Evolutionary conservation across 2,888 invertebrate species (phyloP).

Genomic region (Bombylius major): DNA sequence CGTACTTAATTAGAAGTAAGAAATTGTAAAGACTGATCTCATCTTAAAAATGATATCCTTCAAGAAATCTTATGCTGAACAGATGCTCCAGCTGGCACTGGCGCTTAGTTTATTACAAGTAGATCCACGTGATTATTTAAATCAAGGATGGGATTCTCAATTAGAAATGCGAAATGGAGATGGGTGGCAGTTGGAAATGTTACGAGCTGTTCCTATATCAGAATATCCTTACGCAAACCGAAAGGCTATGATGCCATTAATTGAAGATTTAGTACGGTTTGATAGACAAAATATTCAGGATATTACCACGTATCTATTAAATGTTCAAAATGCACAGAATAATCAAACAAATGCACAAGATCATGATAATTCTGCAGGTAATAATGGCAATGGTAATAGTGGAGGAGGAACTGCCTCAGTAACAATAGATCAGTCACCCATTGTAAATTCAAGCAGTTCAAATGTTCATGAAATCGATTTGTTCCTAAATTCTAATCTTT

Average conservation of each 20-base stretch:
- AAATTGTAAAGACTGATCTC: neutral
- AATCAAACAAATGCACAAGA: slow-evolving; percentile 20
- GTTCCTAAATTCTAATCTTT: slow-evolving; percentile 31
- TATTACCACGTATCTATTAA: slow-evolving; percentile 46
- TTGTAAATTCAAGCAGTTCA: slow-evolving; percentile 11
- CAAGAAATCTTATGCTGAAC: slow-evolving; percentile 71
- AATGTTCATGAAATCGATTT: slow-evolving; percentile 21
- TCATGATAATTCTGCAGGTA: neutral
- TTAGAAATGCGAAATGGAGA: slow-evolving; percentile 30
- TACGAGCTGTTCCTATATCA: slow-evolving; percentile 30
- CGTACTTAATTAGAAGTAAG: neutral
- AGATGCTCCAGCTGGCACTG: slow-evolving; percentile 67
- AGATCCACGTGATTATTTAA: slow-evolving; percentile 57
- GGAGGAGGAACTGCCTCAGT: neutral
- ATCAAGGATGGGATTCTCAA: slow-evolving; percentile 40
- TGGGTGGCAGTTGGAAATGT: slow-evolving; percentile 35
- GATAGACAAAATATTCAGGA: slow-evolving; percentile 48
- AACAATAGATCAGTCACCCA: slow-evolving; percentile 28
- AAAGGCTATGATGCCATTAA: slow-evolving; percentile 36
- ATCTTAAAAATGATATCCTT: slow-evolving; percentile 53
- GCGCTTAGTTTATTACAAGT: slow-evolving; percentile 67
- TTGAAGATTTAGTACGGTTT: slow-evolving; percentile 39
- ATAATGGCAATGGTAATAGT: neutral
- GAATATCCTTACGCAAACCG: slow-evolving; percentile 35
- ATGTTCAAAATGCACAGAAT: slow-evolving; percentile 36